Evolutionary conservation across 2,797 vertebrate genomes (phyloP), one percentile per base, ranked within the genome.

Genomic region (Pipistrellus nathusii): DNA sequence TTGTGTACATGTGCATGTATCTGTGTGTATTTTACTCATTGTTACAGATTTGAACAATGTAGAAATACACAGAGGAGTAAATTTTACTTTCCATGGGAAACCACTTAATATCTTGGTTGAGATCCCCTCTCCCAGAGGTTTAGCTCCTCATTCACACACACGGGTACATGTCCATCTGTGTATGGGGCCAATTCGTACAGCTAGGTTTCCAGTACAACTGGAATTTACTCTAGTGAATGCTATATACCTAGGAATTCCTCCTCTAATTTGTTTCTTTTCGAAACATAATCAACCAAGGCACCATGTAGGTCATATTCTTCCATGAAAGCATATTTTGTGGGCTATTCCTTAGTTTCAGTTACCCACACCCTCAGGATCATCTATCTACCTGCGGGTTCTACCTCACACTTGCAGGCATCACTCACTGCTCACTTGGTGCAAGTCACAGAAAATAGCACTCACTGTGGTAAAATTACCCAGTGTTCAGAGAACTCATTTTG

Each of bases 281-380:
- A 44, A 93, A 80, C 69, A 91, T 57, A 32, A 85, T 68, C 62
- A 73, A 76, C 20, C 53, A 48, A 92, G 84, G 55, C 4, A 44
- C 64, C 38, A 6, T 15, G 44, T 77, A 23, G 17, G 75, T 1
- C 68, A 23, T 35, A 82, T n/a, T 90, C 44, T 85, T 68, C 48
- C 41, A 32, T 8, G 44, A 83, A 91, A 72, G 32, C 8, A 0
- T 53, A 13, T 53, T 92, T 59, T 46, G n/a, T 23, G 30, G 30
- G 51, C 20, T 72, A 41, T 84, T 92, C 18, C 11, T 23, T 90
- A 57, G 59, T 48, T 7, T 69, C 8, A n/a, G n/a, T 66, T 48
- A 72, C 44, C 9, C 6, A 27, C n/a, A 73, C 23, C 80, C 59
- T n/a, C 27, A 21, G 3, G 44, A 71, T 38, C 8, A n/a, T 23